Evolutionary conservation across 1,140 invertebrate species (phyloP), one percentile per base, ranked within the genome.

Genomic region (Aricia agestis): DNA sequence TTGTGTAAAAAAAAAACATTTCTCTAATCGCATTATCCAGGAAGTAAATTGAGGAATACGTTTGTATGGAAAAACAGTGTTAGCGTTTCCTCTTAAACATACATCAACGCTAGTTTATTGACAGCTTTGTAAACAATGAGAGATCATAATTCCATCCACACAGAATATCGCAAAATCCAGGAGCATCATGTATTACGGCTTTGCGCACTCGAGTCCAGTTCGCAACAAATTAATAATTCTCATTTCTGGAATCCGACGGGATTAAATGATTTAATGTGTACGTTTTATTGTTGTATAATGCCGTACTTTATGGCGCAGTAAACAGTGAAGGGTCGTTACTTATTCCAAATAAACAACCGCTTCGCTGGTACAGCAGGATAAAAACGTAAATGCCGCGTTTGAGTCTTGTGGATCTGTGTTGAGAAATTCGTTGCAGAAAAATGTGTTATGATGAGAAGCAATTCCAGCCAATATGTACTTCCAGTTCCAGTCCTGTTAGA

Each of bases 281-380:
- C 45, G 45, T 52, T 52, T 52, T 52, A 52, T 10, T 52, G 45
- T 52, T 52, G 45, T 52, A 52, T 52, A 52, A 52, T 52, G 45
- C 45, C 45, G 45, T 10, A 63, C 59, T 63, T 63, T 63, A 63
- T 25, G 59, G 59, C 59, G 59, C 59, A 2, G 59, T 63, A 63
- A 63, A 63, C 59, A 63, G 18, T 63, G 59, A 63, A 63, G 59
- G 59, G 59, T 63, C 59, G 59, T 63, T 63, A 63, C 59, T 63
- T 63, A 63, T 63, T 9, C 17, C 9, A 13, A 63, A 63, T 63
- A 63, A 63, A 63, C 59, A 63, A 63, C 59, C 17, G 59, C 19
- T 18, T 19, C 59, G 59, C 59, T 63, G 59, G 17, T 19, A 19
- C 59, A 11, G 18, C 18, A 7, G 19, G 18, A 63, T 63, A 63